Evolutionary conservation across 2,888 invertebrate species (phyloP), one percentile per base, ranked within the genome.

Genomic region (Drosophila vallismaia): DNA sequence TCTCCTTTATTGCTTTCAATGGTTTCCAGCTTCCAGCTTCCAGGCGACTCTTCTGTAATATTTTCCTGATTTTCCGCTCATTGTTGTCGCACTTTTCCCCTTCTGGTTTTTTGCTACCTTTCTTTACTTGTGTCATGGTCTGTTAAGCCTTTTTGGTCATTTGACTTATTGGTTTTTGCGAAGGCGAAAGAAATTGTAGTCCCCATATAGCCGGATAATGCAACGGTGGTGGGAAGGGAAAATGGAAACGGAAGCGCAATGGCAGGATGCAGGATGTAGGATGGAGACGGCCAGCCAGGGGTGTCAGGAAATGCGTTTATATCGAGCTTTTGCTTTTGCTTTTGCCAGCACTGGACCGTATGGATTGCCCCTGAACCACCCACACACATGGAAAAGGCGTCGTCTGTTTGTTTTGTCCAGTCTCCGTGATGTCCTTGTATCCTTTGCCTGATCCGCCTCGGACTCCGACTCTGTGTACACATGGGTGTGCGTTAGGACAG

Each of bases 101-200:
- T 57, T 53, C 49, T 69, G 68, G 67, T 68, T 55, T 71, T 77
- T 73, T 64, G 64, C 79, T 72, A 64, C 63, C 76, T 76, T 74
- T 83, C 72, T 68, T 70, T 75, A 69, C 73, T 71, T 77, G 79
- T 60, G 77, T 79, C 81, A 84, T 84, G 79, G 83, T 75, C 77
- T 75, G 79, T 78, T 86, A 86, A 86, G 84, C 86, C 71, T 67
- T 77, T 82, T 73, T 76, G 74, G 69, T 71, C 72, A 69, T 76
- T 81, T 79, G 79, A 81, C 77, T 77, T 82, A 85, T 81, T 85
- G 85, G 81, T 77, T 81, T 79, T 71, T 60, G 51, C 45, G 12
- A 36, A 58, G 29, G 48, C 42, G 66, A 51, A 36, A 48, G 66
- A 36, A 24, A 44, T 52, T 56, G 53, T 53, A 51, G 58, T 40